Evolutionary conservation across 1,140 invertebrate species (phyloP).

Genomic region (Paramacrobiotus metropolitanus): DNA sequence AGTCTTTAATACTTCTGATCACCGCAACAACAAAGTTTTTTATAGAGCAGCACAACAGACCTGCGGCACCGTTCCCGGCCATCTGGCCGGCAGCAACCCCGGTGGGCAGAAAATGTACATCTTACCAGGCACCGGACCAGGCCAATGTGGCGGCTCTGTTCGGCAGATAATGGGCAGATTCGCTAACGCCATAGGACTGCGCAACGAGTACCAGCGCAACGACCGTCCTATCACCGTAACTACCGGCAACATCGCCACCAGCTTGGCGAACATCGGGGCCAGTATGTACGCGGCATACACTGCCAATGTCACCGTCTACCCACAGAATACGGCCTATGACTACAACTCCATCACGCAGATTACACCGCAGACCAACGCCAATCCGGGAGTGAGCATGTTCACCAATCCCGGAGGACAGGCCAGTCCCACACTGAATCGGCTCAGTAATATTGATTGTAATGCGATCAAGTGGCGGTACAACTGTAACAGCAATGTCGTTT

Average conservation of each 20-base stretch:
- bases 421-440: not conserved
- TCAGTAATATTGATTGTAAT: not conserved
- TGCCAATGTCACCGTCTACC: not conserved
- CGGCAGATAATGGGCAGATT: not conserved
- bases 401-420: not conserved
- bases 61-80: not conserved
- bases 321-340: not conserved
- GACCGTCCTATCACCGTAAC: not conserved
- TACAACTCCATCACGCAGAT: not conserved
- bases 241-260: not conserved
- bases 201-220: not conserved
- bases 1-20: too few species aligned
- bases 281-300: not conserved
- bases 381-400: not conserved
- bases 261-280: not conserved
- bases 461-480: not conserved
- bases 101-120: not conserved
- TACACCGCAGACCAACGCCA: not conserved
- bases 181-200: not conserved
- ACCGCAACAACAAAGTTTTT: too few species aligned
- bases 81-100: not conserved
- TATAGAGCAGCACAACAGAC: not conserved
- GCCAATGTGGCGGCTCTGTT: not conserved
- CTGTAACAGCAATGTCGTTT: too few species aligned
- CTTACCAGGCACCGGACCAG: not conserved